Base-by-base conservation (phyloP, 2,797 vertebrate species). In the Diplodus puntazzo region DNA sequence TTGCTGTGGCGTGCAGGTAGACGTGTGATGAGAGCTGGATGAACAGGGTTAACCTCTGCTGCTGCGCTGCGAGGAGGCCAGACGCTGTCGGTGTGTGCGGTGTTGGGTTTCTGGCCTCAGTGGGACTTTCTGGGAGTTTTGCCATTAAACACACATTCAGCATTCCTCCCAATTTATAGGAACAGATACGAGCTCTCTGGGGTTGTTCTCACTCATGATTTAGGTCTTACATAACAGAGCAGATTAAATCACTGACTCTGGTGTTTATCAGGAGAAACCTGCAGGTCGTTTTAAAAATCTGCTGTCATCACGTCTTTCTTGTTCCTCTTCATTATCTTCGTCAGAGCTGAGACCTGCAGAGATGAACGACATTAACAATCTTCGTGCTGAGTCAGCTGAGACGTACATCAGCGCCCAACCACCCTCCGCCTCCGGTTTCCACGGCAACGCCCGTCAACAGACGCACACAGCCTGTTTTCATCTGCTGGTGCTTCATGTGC, bases 131-230 rank as follows among this genome's bases (percentile, higher is more conserved):
- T 80, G 81, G 86, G 88, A 84, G 69, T 58, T 46, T 16, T 72
- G 88, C 88, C 86, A 89, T 79, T 3, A 80, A 79, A 84, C 67
- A 89, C 88, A 88, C 77, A 55, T 0, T 79, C 63, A 82, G 52
- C 85, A 83, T 89, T 89, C 88, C 81, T 84, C 76, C 20, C 49
- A 48, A n/a, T 84, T 80, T 52, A 52, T 74, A 27, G 4, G n/a
- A 45, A 4, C 52, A 2, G 79, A 87, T 85, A 78, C 11, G 43
- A 69, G 75, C 60, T 85, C 82, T 53, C 80, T 0, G 78, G 73
- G 60, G 79, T 60, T 25, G 34, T 16, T 69, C 20, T 27, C 62
- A 23, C 59, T 54, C 69, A 11, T 52, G 76, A 60, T 80, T 68
- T 34, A 69, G 60, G 13, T 25, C 60, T 89, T 79, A 83, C 73